phyloP scores from a whole-genome alignment of 2,797 vertebrate species.

The Smutsia gigantea region DNA sequence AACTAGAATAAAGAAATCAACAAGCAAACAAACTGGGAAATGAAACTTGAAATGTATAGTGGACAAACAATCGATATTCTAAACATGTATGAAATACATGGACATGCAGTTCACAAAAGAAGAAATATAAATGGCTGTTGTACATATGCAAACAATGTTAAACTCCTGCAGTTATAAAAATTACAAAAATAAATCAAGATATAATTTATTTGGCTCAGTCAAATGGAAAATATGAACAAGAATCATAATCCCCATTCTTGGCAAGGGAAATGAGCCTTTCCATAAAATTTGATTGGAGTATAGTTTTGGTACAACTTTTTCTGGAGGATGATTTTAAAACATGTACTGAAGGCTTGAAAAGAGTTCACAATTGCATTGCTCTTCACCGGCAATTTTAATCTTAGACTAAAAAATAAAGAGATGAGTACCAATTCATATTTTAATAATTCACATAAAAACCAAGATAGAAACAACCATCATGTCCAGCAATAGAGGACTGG shows the following conservation, averaged over 20 bases:
- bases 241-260: constrained; percentile 52
- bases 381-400: background rate
- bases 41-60: constrained; percentile 20
- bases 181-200: constrained; percentile 64
- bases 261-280: constrained; percentile 27
- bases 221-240: constrained; percentile 67
- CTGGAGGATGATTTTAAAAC: constrained; percentile 50
- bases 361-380: background rate
- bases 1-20: background rate
- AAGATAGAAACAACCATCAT: background rate
- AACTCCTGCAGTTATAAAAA: constrained; percentile 63
- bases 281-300: constrained; percentile 65
- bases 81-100: background rate
- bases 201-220: constrained; percentile 59
- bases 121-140: constrained; percentile 28
- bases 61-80: background rate
- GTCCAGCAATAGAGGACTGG: background rate
- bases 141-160: constrained; percentile 58
- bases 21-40: background rate
- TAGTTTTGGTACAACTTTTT: constrained; percentile 8
- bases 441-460: constrained; percentile 24
- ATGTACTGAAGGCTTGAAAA: background rate
- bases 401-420: background rate
- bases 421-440: background rate
- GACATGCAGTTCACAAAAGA: background rate